phyloP scores from a whole-genome alignment of 2,888 invertebrate species.

The Anarsia innoxiella region DNA sequence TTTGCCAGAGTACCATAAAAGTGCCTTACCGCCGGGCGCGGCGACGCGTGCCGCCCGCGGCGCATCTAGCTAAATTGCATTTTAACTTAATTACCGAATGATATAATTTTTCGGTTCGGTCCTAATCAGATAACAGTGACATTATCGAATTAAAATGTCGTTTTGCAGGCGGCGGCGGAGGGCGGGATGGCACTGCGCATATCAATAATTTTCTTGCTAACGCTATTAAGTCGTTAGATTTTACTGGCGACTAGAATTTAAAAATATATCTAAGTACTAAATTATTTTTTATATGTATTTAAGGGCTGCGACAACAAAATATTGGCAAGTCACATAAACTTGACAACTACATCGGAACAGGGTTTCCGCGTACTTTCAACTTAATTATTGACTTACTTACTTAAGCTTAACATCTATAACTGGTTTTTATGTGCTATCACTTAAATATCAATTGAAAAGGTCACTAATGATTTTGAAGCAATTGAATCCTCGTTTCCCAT shows the following conservation, averaged over 20 bases:
- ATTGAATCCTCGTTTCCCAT: constrained; percentile 51
- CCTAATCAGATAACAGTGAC: constrained; percentile 66
- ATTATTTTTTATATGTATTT: no score
- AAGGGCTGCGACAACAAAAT: no score
- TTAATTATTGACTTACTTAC: no score
- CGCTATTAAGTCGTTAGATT: constrained; percentile 6
- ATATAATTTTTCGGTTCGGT: constrained; percentile 73
- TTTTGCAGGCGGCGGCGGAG: constrained; percentile 55
- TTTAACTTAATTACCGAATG: constrained; percentile 71
- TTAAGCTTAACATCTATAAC: no score
- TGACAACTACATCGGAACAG: no score
- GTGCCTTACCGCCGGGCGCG: constrained; percentile 24
- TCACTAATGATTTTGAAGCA: no score
- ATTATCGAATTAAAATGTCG: constrained; percentile 65
- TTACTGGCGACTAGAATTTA: no score
- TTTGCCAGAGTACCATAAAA: constrained; percentile 32
- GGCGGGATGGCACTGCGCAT: constrained; percentile 44
- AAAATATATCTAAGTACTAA: no score
- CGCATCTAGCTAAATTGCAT: constrained; percentile 69
- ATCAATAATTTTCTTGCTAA: constrained; percentile 8
- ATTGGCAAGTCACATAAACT: no score
- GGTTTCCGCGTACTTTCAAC: no score
- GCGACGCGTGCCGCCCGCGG: constrained; percentile 56
- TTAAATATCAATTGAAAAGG: no score
- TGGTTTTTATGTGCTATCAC: no score